These are phyloP conservation scores for Drepanosiphum platanoidis DNA, from an alignment of 2,888 invertebrate genomes.

Conservation along the genomic window DNA sequence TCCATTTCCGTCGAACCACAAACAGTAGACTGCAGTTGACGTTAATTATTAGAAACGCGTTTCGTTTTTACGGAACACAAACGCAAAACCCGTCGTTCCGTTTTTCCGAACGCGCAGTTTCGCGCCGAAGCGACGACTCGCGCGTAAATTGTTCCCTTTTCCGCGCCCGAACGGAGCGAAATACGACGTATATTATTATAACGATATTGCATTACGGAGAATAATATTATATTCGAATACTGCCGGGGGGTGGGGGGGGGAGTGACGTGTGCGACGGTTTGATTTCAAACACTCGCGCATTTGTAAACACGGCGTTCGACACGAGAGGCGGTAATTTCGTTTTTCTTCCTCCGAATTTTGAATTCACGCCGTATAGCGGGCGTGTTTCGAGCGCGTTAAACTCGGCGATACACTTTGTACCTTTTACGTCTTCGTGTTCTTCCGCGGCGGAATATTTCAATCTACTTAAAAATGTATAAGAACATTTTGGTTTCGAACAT, in stretches of 20 bases:
- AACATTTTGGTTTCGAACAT: conserved; percentile 42
- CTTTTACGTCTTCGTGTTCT: not conserved
- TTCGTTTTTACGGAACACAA: too few species aligned
- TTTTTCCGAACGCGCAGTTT: too few species aligned
- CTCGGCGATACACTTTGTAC: not conserved
- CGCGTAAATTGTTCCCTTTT: not conserved
- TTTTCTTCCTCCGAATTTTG: not conserved
- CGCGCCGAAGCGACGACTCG: too few species aligned
- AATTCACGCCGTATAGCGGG: not conserved
- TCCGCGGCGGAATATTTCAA: conserved; percentile 32
- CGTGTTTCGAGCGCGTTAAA: not conserved
- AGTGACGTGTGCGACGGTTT: not conserved
- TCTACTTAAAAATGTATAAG: conserved; percentile 18
- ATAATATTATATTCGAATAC: not conserved
- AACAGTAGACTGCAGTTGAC: too few species aligned
- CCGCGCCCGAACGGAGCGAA: not conserved
- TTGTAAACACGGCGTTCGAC: not conserved
- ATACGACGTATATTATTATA: too few species aligned
- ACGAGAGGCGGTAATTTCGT: not conserved
- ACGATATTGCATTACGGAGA: not conserved
- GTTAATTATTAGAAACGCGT: too few species aligned
- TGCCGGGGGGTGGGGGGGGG: too few species aligned
- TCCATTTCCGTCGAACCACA: too few species aligned
- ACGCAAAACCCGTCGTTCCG: too few species aligned
- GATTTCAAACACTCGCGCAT: not conserved